phyloP scores from a whole-genome alignment of 2,797 vertebrate species.

The Leptodactylus fallax region DNA sequence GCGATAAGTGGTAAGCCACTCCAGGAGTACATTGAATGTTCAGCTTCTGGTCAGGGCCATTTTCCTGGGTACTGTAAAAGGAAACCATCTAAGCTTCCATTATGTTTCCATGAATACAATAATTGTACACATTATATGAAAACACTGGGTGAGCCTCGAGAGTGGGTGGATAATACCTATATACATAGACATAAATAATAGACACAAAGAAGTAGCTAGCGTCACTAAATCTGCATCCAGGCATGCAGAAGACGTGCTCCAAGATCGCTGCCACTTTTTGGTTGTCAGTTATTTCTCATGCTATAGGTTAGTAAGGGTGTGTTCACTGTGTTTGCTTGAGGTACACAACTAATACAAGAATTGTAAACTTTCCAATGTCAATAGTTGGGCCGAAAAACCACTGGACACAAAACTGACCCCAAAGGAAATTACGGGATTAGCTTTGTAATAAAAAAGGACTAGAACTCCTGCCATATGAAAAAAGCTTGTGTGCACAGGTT shows the following conservation, averaged over 20 bases:
- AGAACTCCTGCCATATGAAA: too few relatives aligned
- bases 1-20: conserved; percentile 23
- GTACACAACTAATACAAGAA: neutral
- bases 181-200: conserved; percentile 11
- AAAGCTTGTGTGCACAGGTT: too few relatives aligned
- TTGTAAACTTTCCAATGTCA: neutral
- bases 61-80: neutral
- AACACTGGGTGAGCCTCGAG: neutral
- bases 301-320: neutral
- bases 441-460: neutral
- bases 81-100: conserved; percentile 1
- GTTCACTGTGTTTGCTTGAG: neutral
- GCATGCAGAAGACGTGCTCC: neutral
- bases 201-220: neutral
- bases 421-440: neutral
- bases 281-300: neutral
- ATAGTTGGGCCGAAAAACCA: neutral
- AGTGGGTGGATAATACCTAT: conserved; percentile 10
- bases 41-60: neutral
- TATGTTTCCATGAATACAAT: conserved; percentile 32
- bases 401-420: neutral
- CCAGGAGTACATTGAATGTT: conserved; percentile 41
- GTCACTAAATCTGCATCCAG: neutral
- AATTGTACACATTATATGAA: conserved; percentile 31
- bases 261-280: neutral